Percentiles rank a stretch among this genome's conserved stretches.
phyloP scores from a whole-genome alignment of 2,797 vertebrate genomes.

The Gouania willdenowi region DNA sequence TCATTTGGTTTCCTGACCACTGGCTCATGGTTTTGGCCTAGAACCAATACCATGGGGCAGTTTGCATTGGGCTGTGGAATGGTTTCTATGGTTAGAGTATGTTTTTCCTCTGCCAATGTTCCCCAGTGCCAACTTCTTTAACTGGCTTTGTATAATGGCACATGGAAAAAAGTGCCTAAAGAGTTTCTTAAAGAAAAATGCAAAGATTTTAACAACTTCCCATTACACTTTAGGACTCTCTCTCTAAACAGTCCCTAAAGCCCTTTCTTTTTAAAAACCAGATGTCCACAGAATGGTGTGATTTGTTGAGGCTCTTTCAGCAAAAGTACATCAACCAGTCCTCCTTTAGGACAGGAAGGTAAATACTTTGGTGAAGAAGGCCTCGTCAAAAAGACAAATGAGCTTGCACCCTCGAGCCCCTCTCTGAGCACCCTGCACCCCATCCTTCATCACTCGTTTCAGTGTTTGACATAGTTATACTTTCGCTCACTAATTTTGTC shows the following conservation, averaged over 20 bases:
- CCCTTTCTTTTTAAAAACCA: conserved; percentile 4
- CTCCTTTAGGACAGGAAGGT: conserved; percentile 15
- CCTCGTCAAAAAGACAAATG: conserved; percentile 54
- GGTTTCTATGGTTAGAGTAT: too few species aligned
- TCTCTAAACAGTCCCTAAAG: not conserved
- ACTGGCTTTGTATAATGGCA: too few species aligned
- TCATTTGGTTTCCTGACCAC: too few species aligned
- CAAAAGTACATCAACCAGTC: conserved; percentile 23
- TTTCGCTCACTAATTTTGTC: conserved; percentile 32
- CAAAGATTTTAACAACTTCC: too few species aligned
- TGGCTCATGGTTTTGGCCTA: too few species aligned
- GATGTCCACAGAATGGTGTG: conserved; percentile 5
- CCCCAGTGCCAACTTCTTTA: too few species aligned
- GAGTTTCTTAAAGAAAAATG: too few species aligned
- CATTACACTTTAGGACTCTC: not conserved
- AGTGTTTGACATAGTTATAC: conserved; percentile 25
- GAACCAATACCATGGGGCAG: too few species aligned
- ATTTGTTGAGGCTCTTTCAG: conserved; percentile 42
- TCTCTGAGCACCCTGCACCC: conserved; percentile 29
- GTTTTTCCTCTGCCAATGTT: too few species aligned
- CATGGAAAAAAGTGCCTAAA: too few species aligned
- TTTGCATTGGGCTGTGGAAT: too few species aligned
- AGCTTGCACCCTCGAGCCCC: conserved; percentile 19
- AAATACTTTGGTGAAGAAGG: conserved; percentile 30
- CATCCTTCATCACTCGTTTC: conserved; percentile 41